Evolutionary conservation across 2,113 vertebrate genomes (phyloP), one percentile per base, ranked within the genome.

Genomic region (Ciconia maguari): DNA sequence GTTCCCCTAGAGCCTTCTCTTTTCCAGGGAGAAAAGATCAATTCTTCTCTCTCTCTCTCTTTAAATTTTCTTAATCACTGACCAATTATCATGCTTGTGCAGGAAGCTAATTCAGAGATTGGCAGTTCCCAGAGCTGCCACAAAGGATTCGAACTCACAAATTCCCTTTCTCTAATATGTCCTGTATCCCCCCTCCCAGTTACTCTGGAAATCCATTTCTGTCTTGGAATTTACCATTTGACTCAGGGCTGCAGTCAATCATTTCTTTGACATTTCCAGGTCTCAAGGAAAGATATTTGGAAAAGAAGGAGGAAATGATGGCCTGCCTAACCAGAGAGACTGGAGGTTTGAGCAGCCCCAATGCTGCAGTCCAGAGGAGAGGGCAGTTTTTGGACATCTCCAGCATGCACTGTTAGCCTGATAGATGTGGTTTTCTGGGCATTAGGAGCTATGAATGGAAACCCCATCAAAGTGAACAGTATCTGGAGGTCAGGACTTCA

Each of bases 401-500:
- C 13, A 77, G 4, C 44, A 13, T 25, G 9, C 34, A 17, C 42
- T 51, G 4, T 46, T 64, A 52, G 17, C 7, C 41, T 46, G 19
- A 61, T 1, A 5, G 7, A 8, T 17, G 8, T 38, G 30, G 5
- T 65, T 80, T 88, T 62, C 46, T 66, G 60, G 19, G 30, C 2
- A 5, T 49, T 54, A 70, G 36, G 46, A 87, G 3, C 6, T 81
- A 18, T 24, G 68, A 81, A 83, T 75, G 32, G 38, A 66, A 89
- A 38, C 2, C 7, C 7, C 3, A 7, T 38, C 34, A 62, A 89
- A 89, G 20, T 20, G 27, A 93, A 46, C 0, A 0, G 7, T 30
- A 72, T 32, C 46, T 77, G 30, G 19, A 83, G 15, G 22, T 46
- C 71, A 81, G 44, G 25, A 62, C 34, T 83, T 92, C 8, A 24